Conservation (phyloP, 2,888 invertebrate species). For the Diaprepes abbreviatus region DNA sequence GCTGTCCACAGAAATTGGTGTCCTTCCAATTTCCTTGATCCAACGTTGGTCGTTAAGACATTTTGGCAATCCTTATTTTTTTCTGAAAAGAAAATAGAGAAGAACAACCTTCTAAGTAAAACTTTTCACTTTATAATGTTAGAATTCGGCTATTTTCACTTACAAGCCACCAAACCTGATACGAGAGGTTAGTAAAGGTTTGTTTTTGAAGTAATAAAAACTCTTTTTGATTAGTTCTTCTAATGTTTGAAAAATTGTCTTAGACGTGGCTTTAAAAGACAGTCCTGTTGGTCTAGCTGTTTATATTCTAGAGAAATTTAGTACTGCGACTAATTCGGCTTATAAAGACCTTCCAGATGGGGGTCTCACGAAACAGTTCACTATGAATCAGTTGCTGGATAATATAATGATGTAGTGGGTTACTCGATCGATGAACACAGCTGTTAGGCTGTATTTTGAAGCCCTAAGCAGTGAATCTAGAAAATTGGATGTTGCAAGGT, state of each 20-base stretch:
- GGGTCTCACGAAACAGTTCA: no score
- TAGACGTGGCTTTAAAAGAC: constrained; percentile 77
- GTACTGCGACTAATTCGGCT: no score
- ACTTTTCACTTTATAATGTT: constrained; percentile 63
- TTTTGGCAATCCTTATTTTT: constrained; percentile 70
- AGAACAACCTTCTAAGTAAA: not conserved
- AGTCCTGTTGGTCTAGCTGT: constrained; percentile 93
- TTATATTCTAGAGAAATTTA: constrained; percentile 89
- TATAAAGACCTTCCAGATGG: no score
- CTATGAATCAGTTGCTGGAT: no score
- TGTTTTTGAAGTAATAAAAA: no score
- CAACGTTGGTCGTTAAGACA: constrained; percentile 64
- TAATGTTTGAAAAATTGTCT: no score
- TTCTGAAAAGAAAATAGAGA: not conserved
- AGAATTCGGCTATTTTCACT: constrained; percentile 77
- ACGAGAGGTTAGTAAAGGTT: constrained; percentile 66
- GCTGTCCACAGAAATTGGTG: constrained; percentile 72
- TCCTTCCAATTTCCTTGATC: constrained; percentile 49
- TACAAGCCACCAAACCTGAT: no score
- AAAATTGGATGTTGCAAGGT: constrained; percentile 51
- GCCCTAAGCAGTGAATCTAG: constrained; percentile 61
- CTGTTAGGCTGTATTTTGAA: constrained; percentile 85
- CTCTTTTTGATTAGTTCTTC: no score
- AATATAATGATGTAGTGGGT: constrained; percentile 90
- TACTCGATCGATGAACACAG: no score